phyloP scores from a whole-genome alignment of 2,888 invertebrate genomes.

The Lochmaea capreae region DNA sequence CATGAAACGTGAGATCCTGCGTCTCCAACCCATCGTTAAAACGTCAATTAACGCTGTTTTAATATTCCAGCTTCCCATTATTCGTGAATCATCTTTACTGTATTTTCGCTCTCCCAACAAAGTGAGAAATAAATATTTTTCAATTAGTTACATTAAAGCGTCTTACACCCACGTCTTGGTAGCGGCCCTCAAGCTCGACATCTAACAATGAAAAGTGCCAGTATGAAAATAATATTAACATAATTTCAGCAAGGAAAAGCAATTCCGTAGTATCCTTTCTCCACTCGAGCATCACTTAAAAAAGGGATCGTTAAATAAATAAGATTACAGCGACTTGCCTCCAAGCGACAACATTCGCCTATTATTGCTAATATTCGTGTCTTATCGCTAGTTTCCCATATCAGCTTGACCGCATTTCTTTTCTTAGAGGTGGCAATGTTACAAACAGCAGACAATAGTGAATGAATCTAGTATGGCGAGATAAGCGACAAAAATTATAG shows the following conservation, averaged over 20 bases:
- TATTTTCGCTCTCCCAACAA: not conserved
- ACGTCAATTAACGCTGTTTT: too few species aligned
- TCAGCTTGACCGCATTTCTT: constrained; percentile 36
- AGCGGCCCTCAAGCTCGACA: not conserved
- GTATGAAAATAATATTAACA: constrained; percentile 35
- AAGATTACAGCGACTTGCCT: constrained; percentile 30
- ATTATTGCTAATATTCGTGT: constrained; percentile 34
- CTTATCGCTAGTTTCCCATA: constrained; percentile 38
- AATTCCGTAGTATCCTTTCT: constrained; percentile 40
- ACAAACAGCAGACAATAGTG: not conserved
- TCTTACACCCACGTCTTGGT: not conserved
- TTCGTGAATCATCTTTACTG: too few species aligned
- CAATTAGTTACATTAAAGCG: not conserved
- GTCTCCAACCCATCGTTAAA: too few species aligned
- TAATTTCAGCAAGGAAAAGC: constrained; percentile 36
- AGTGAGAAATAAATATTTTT: not conserved
- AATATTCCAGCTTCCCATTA: too few species aligned
- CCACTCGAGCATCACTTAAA: constrained; percentile 30
- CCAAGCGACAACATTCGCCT: constrained; percentile 33
- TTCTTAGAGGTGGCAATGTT: constrained; percentile 24
- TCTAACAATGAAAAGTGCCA: constrained; percentile 24
- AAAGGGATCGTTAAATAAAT: constrained; percentile 40
- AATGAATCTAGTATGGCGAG: not conserved
- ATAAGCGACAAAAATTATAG: not conserved
- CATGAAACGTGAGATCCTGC: too few species aligned